Evolutionary conservation across 2,797 vertebrate genomes (phyloP).

Genomic region (Pseudochromis fuscus): DNA sequence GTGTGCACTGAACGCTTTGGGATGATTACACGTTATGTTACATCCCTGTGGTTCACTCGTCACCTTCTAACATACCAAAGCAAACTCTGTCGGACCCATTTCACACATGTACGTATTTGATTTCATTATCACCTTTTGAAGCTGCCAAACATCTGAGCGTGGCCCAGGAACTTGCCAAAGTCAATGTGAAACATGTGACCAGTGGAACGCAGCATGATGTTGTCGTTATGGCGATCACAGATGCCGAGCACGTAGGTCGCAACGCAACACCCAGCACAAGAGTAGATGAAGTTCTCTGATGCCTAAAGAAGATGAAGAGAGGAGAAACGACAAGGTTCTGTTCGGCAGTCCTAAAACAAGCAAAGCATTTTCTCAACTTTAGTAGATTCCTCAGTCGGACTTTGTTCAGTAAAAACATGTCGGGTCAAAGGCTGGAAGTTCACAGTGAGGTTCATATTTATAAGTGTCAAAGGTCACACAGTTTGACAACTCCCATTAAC

Average conservation of each 20-base stretch:
- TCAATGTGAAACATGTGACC: conserved; percentile 99
- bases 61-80: background rate
- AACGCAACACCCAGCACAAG: conserved; percentile 98
- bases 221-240: conserved; percentile 98
- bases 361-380: background rate
- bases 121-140: conserved; percentile 91
- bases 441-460: conserved; percentile 29
- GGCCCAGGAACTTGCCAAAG: conserved; percentile 98
- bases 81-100: background rate
- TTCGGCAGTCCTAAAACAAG: too few relatives aligned
- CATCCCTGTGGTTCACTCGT: background rate
- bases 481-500: conserved; percentile 20
- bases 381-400: background rate
- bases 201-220: conserved; percentile 97
- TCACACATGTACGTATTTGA: background rate
- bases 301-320: conserved; percentile 83
- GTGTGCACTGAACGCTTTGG: too few relatives aligned
- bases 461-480: conserved; percentile 19
- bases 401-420: background rate
- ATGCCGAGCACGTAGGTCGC: conserved; percentile 97
- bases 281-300: conserved; percentile 99
- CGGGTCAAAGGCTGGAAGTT: conserved; percentile 1
- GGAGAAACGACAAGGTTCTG: background rate
- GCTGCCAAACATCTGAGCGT: conserved; percentile 98
- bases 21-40: too few relatives aligned